A percentile compares a stretch with the other conserved stretches of the same genome.
These are phyloP conservation scores for Philhelius pedissequus DNA, from an alignment of 2,888 invertebrate species.

Conservation along the genomic window DNA sequence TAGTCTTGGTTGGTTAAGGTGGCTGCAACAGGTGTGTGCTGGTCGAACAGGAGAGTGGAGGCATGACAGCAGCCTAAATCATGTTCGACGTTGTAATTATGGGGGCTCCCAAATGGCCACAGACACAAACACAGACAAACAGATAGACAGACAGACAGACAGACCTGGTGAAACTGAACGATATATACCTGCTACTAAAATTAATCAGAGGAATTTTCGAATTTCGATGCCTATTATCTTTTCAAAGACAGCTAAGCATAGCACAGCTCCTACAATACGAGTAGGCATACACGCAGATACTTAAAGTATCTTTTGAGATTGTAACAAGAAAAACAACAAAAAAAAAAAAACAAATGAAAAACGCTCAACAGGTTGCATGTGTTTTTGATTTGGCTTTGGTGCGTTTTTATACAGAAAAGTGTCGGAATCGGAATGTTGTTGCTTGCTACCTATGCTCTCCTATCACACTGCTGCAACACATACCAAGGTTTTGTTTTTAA, in stretches of 20 bases:
- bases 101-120: slow-evolving; percentile 59
- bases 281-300: slow-evolving; percentile 43
- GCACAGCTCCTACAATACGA: background rate
- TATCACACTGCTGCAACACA: slow-evolving; percentile 18
- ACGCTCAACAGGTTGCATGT: slow-evolving; percentile 46
- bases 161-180: background rate
- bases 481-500: background rate
- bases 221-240: slow-evolving; percentile 66
- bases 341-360: background rate
- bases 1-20: background rate
- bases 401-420: slow-evolving; percentile 43
- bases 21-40: slow-evolving; percentile 61
- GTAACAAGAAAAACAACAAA: background rate
- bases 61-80: slow-evolving; percentile 68
- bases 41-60: slow-evolving; percentile 36
- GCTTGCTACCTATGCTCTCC: slow-evolving; percentile 19
- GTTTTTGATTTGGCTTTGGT: slow-evolving; percentile 30
- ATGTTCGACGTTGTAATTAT: slow-evolving; percentile 68
- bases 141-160: background rate
- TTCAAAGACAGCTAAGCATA: slow-evolving; percentile 9
- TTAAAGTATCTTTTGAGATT: background rate
- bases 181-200: slow-evolving; percentile 39
- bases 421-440: slow-evolving; percentile 63
- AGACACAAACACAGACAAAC: background rate
- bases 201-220: slow-evolving; percentile 64